Percentiles rank a stretch among this genome's conserved stretches.
Conservation (phyloP, 2,797 vertebrate species). For the Sylvilagus floridanus region DNA sequence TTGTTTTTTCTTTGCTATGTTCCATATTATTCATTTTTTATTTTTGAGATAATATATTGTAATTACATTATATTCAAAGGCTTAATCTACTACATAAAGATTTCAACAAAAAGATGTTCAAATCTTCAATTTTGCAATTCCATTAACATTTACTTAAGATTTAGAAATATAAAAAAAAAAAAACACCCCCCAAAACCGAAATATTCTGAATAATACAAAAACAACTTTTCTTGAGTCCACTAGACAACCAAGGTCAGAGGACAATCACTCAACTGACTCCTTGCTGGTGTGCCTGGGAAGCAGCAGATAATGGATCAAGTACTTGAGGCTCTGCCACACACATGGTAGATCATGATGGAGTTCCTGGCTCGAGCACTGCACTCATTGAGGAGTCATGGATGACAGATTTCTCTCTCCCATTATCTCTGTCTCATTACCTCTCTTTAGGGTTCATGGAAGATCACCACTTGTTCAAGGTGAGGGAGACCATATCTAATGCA, state of each 20-base stretch:
- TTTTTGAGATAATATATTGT: too few relatives aligned
- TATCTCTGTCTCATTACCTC: background rate
- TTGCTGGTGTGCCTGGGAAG: too few relatives aligned
- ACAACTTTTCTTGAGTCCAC: background rate
- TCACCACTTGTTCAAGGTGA: background rate
- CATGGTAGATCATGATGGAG: too few relatives aligned
- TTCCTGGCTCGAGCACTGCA: too few relatives aligned
- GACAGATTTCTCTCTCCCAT: too few relatives aligned
- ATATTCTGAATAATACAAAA: background rate
- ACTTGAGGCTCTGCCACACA: background rate
- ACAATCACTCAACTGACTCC: background rate
- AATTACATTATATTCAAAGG: too few relatives aligned
- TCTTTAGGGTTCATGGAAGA: background rate
- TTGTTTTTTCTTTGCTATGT: too few relatives aligned
- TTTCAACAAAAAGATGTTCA: too few relatives aligned
- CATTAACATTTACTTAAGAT: background rate
- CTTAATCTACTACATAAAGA: too few relatives aligned
- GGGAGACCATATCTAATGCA: background rate
- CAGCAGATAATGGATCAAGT: background rate
- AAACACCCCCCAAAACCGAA: background rate
- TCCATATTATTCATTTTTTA: too few relatives aligned
- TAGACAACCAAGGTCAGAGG: background rate
- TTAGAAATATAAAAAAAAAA: background rate
- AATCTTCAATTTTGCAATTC: background rate
- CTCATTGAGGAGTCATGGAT: too few relatives aligned